Evolutionary conservation across 1,140 invertebrate genomes (phyloP).

Genomic region (Meloidogyne exigua): DNA sequence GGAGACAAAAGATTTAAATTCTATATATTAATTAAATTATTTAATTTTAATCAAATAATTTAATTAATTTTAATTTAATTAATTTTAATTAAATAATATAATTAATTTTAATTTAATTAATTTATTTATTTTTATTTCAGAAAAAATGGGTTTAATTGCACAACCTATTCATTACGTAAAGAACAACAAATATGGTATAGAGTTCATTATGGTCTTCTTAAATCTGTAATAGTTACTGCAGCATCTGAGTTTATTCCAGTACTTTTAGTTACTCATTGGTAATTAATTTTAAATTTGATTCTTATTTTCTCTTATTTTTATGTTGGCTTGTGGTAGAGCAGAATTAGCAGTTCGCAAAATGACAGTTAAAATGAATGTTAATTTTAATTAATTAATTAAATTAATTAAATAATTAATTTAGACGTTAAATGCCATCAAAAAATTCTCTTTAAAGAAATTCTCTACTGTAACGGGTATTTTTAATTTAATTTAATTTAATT

Average conservation of each 20-base stretch:
- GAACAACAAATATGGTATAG: slow-evolving; percentile 20
- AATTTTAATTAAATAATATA: too few relatives aligned
- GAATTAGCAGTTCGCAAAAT: neutral
- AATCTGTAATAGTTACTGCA: slow-evolving; percentile 19
- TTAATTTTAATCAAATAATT: too few relatives aligned
- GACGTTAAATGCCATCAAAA: neutral
- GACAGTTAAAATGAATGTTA: slow-evolving; percentile 10
- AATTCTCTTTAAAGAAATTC: neutral
- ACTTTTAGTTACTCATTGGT: slow-evolving; percentile 24
- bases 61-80: too few relatives aligned
- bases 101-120: too few relatives aligned
- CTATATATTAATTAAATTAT: neutral
- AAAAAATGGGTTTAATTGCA: slow-evolving; percentile 23
- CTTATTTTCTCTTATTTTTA: neutral
- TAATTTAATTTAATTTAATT: neutral
- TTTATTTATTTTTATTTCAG: neutral
- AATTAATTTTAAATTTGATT: neutral
- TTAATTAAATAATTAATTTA: neutral
- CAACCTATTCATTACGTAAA: neutral
- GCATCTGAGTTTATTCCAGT: slow-evolving; percentile 20
- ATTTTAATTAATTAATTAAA: neutral
- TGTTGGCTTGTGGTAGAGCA: slow-evolving; percentile 19
- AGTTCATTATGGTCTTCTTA: slow-evolving; percentile 25
- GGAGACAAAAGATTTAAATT: too few relatives aligned
- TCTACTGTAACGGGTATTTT: neutral